phyloP scores from a whole-genome alignment of 2,797 vertebrate species.

The Manis javanica region DNA sequence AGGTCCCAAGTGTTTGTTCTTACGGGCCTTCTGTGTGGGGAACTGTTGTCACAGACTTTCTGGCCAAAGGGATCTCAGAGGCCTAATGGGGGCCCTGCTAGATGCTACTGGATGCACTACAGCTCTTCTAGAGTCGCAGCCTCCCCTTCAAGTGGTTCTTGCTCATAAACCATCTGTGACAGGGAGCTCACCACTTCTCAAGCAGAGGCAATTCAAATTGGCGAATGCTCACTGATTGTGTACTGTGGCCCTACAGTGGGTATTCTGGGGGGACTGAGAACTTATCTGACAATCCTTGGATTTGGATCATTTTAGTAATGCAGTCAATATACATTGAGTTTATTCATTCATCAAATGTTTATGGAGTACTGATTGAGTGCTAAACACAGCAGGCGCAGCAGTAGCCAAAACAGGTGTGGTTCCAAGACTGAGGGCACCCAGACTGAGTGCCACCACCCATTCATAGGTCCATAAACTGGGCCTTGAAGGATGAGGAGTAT shows the following conservation, averaged over 20 bases:
- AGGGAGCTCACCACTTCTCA: not conserved
- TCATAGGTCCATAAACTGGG: not conserved
- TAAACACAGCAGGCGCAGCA: not conserved
- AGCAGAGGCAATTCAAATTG: not conserved
- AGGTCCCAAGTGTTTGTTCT: not conserved
- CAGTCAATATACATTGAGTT: not conserved
- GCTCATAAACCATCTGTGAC: not conserved
- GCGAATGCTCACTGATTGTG: not conserved
- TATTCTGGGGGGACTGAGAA: not conserved
- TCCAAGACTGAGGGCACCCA: not conserved
- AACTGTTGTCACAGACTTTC: not conserved
- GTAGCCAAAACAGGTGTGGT: not conserved
- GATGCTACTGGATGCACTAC: not conserved
- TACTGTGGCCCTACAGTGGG: not conserved
- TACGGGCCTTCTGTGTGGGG: not conserved
- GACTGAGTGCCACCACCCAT: not conserved
- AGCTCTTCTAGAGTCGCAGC: not conserved
- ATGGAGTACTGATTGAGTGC: not conserved
- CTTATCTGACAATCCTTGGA: no score
- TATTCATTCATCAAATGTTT: not conserved
- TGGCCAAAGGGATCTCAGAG: not conserved
- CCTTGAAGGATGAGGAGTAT: not conserved
- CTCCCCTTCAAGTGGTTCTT: not conserved
- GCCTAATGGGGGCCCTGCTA: not conserved
- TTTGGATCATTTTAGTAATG: not conserved